Evolutionary conservation across 2,888 invertebrate species (phyloP).

Genomic region (Protonemura montana): DNA sequence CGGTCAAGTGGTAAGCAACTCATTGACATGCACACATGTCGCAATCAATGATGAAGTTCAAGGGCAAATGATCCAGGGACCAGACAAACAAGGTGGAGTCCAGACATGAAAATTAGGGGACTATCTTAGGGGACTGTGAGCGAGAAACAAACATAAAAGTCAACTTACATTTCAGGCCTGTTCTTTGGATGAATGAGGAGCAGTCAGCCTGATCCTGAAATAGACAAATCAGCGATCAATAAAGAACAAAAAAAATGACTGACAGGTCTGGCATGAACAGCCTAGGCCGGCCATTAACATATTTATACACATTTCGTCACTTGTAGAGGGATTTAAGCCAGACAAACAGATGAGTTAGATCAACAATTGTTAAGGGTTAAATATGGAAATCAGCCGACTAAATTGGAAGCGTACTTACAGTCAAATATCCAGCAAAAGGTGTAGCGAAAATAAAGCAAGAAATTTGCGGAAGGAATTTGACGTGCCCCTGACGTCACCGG

Average conservation of each 20-base stretch:
- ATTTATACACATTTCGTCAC: neutral
- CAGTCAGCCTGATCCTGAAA: slow-evolving; percentile 30
- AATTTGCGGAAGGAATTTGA: slow-evolving; percentile 29
- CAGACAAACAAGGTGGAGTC: neutral
- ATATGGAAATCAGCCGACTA: neutral
- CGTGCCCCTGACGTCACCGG: slow-evolving; percentile 17
- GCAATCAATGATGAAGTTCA: neutral
- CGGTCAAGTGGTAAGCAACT: slow-evolving; percentile 1
- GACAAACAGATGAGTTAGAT: neutral
- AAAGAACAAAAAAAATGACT: slow-evolving; percentile 21
- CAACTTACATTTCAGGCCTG: slow-evolving; percentile 31
- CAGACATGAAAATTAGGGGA: neutral
- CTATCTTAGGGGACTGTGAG: neutral
- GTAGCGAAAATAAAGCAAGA: slow-evolving; percentile 21
- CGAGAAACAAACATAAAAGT: neutral
- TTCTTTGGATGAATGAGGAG: slow-evolving; percentile 18
- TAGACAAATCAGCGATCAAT: slow-evolving; percentile 30
- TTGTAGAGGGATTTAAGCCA: neutral
- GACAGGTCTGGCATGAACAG: slow-evolving; percentile 1
- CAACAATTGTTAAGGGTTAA: neutral
- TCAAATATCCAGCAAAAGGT: slow-evolving; percentile 31
- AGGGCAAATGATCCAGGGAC: slow-evolving; percentile 1
- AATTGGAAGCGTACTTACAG: slow-evolving; percentile 9
- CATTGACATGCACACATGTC: neutral
- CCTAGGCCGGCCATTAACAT: neutral